phyloP scores from a whole-genome alignment of 1,140 invertebrate species.

The Oryzaephilus surinamensis region DNA sequence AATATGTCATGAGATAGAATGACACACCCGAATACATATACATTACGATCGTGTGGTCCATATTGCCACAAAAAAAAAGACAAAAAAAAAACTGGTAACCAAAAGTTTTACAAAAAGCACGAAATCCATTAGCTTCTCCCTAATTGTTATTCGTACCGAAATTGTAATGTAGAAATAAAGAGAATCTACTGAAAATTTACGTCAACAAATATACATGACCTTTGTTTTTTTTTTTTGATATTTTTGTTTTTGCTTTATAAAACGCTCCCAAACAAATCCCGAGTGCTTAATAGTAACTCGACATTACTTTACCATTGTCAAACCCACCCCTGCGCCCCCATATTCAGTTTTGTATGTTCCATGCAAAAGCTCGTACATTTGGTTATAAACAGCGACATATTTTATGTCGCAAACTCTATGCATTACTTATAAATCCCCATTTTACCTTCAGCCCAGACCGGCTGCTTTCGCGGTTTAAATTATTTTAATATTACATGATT shows the following conservation, averaged over 20 bases:
- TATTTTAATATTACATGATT: conserved; percentile 30
- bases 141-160: too few relatives aligned
- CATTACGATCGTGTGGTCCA: conserved; percentile 14
- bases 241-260: too few relatives aligned
- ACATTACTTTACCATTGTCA: too few relatives aligned
- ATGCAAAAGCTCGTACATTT: too few relatives aligned
- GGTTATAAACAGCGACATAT: conserved; percentile 24
- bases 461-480: conserved; percentile 20
- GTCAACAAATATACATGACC: too few relatives aligned
- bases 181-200: too few relatives aligned
- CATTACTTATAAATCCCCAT: conserved; percentile 25
- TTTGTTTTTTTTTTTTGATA: too few relatives aligned
- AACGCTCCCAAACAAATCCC: conserved; percentile 27
- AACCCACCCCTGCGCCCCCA: conserved; percentile 12
- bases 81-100: conserved; percentile 8
- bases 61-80: conserved; percentile 5
- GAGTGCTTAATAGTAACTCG: conserved; percentile 12
- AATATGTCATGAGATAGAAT: conserved; percentile 17
- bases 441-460: conserved; percentile 13
- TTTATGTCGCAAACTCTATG: conserved; percentile 25
- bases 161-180: too few relatives aligned
- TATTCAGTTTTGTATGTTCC: background rate
- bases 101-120: too few relatives aligned
- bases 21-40: conserved; percentile 13
- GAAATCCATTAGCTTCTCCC: too few relatives aligned